Conservation (phyloP, 2,797 vertebrate genomes). For the Margarornis squamiger region DNA sequence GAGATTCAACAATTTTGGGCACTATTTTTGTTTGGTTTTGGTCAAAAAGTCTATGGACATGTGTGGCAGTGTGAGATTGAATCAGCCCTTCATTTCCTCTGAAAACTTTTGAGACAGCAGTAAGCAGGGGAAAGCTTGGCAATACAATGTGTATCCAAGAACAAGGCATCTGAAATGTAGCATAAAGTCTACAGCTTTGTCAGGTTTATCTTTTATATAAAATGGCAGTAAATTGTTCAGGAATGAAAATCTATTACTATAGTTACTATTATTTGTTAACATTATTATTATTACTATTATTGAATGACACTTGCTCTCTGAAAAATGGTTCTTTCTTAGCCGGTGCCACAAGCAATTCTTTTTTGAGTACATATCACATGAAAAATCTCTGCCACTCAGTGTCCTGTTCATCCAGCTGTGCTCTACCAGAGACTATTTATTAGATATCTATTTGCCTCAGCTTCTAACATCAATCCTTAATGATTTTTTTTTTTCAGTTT, state of each 20-base stretch:
- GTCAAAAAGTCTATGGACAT: background rate
- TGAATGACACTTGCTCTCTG: background rate
- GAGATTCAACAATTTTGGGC: background rate
- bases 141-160: background rate
- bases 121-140: background rate
- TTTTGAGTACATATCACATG: background rate
- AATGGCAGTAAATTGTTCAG: background rate
- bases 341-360: background rate
- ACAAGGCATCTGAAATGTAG: background rate
- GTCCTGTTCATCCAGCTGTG: constrained; percentile 6
- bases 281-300: background rate
- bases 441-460: background rate
- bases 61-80: background rate
- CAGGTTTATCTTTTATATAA: background rate
- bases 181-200: background rate
- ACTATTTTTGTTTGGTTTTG: background rate
- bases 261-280: background rate
- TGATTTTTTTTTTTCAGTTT: background rate
- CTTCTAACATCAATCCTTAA: background rate
- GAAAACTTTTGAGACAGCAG: background rate
- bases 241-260: background rate
- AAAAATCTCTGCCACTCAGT: background rate
- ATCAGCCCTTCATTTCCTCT: background rate
- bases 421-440: background rate
- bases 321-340: background rate